These are phyloP conservation scores for Chinchilla lanigera DNA, from an alignment of 2,113 vertebrate genomes.

Conservation along the genomic window DNA sequence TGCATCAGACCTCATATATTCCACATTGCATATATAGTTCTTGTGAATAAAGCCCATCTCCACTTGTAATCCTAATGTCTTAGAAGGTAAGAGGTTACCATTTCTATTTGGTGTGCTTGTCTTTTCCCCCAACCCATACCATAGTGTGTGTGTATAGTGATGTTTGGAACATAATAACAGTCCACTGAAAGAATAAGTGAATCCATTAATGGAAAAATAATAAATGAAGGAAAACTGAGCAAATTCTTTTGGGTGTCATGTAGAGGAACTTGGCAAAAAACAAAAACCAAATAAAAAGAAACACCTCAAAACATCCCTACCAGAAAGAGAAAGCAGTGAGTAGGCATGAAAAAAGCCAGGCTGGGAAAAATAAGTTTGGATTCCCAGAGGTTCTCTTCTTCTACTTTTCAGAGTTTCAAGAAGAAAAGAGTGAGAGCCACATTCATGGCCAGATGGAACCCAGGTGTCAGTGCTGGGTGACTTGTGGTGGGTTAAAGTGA, in stretches of 20 bases:
- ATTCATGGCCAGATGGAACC: background rate
- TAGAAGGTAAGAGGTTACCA: background rate
- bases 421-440: background rate
- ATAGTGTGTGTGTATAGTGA: background rate
- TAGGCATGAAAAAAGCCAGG: background rate
- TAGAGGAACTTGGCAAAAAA: background rate
- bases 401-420: background rate
- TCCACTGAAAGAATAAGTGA: background rate
- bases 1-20: background rate
- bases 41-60: background rate
- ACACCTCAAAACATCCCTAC: background rate
- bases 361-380: background rate
- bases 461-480: constrained; percentile 5
- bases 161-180: background rate
- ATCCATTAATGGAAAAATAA: background rate
- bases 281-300: background rate
- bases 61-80: background rate
- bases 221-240: background rate
- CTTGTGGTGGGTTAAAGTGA: constrained; percentile 49
- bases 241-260: background rate
- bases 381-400: background rate
- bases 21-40: too few species aligned
- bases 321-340: background rate
- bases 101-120: background rate
- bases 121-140: background rate